Percentiles rank a stretch among this genome's conserved stretches.
Conservation (phyloP, 2,797 vertebrate genomes). For the Hoplostethus atlanticus region DNA sequence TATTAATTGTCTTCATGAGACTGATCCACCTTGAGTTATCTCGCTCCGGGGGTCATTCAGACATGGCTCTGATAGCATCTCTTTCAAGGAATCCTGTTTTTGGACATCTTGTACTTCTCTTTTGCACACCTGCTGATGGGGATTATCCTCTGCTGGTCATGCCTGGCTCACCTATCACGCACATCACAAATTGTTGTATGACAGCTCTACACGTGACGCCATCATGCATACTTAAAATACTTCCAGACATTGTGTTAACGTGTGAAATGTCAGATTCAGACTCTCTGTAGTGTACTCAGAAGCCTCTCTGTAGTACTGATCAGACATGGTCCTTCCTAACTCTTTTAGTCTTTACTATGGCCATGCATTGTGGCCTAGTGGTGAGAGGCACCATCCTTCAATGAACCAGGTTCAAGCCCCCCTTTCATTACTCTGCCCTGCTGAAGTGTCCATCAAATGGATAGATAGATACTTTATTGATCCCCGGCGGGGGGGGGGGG, state of each 20-base stretch:
- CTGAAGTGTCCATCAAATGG: neutral
- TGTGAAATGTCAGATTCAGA: no score
- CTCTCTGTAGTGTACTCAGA: accelerated
- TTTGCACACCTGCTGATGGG: conserved; percentile 24
- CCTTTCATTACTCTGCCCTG: neutral
- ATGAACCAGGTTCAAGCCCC: neutral
- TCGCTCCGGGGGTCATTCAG: neutral
- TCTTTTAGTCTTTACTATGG: neutral
- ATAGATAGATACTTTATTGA: no score
- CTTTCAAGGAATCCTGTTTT: conserved; percentile 2
- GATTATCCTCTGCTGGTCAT: conserved; percentile 23
- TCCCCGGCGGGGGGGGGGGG: no score
- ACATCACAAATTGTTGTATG: conserved; percentile 7
- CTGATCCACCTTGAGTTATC: neutral
- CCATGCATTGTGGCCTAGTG: no score
- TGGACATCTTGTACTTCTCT: conserved; percentile 8
- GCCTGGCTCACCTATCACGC: neutral
- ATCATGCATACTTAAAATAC: conserved; percentile 22
- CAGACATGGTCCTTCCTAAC: neutral
- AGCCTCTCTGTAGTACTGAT: neutral
- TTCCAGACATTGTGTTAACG: conserved; percentile 10
- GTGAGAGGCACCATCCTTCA: no score
- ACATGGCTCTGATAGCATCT: neutral
- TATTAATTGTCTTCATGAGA: no score
- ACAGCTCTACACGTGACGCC: neutral